Conservation (phyloP, 1,140 invertebrate genomes). For the Drosophila repleta region DNA sequence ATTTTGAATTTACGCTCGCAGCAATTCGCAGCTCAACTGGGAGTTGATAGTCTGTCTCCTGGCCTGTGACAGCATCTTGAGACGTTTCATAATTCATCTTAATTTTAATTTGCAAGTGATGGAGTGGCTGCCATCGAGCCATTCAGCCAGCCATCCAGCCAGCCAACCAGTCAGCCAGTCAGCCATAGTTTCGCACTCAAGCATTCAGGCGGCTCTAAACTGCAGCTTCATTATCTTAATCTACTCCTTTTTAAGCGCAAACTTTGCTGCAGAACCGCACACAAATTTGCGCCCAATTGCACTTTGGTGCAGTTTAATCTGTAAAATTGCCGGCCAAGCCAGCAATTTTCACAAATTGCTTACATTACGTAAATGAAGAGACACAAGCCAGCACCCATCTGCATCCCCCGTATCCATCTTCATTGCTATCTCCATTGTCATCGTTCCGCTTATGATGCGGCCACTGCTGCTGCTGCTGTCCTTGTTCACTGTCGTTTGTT, state of each 20-base stretch:
- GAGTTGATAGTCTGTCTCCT: constrained; percentile 50
- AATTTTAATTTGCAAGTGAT: constrained; percentile 81
- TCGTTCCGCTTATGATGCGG: constrained; percentile 22
- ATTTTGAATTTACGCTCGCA: constrained; percentile 52
- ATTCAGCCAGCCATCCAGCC: constrained; percentile 6
- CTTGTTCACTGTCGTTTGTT: constrained; percentile 11
- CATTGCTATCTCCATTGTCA: constrained; percentile 51
- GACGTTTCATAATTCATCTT: constrained; percentile 76
- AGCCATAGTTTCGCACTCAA: constrained; percentile 8
- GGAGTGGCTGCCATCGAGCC: constrained; percentile 65
- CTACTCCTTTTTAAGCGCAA: constrained; percentile 73
- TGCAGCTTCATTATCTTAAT: constrained; percentile 81
- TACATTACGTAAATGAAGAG: constrained; percentile 81
- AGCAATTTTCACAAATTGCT: constrained; percentile 81
- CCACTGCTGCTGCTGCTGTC: not conserved
- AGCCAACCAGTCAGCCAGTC: constrained; percentile 26
- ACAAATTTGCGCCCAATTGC: constrained; percentile 79
- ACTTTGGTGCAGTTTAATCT: constrained; percentile 81
- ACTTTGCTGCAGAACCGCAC: constrained; percentile 65
- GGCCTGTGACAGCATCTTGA: constrained; percentile 46
- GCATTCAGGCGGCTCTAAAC: constrained; percentile 56
- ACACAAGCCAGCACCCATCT: constrained; percentile 39
- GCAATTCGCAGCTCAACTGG: constrained; percentile 34
- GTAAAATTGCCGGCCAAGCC: constrained; percentile 67
- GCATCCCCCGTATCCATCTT: constrained; percentile 14